Conservation (phyloP, 1,140 invertebrate genomes). For the Trachymyrmex cornetzi region DNA sequence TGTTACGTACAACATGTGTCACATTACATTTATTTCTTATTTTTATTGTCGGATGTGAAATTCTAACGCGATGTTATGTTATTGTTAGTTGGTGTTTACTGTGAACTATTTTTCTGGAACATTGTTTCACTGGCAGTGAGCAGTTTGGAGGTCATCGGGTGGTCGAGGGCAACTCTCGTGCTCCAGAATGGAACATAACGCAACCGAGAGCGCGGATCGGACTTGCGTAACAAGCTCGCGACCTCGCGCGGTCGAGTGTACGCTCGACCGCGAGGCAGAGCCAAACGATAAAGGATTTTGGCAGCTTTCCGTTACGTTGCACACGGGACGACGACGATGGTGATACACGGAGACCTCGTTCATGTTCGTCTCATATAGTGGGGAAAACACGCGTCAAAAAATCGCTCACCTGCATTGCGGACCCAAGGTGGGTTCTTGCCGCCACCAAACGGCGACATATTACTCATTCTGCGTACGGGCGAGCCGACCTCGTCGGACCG, state of each 20-base stretch:
- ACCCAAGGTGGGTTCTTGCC: slow-evolving; percentile 89
- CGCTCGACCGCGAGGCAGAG: slow-evolving; percentile 7
- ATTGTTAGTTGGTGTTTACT: too few relatives aligned
- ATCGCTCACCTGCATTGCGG: slow-evolving; percentile 84
- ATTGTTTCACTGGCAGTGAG: background rate
- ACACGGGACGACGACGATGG: slow-evolving; percentile 64
- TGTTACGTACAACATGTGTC: too few relatives aligned
- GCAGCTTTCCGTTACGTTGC: slow-evolving; percentile 67
- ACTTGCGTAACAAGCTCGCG: slow-evolving; percentile 3
- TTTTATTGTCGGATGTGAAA: too few relatives aligned
- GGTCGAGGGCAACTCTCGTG: background rate
- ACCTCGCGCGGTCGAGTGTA: background rate
- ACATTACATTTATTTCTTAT: too few relatives aligned
- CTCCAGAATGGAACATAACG: background rate
- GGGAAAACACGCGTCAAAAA: background rate
- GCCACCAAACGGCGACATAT: slow-evolving; percentile 87
- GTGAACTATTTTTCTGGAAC: background rate
- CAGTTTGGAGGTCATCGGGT: slow-evolving; percentile 9
- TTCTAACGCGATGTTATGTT: too few relatives aligned
- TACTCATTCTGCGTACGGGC: slow-evolving; percentile 82
- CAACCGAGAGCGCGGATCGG: background rate
- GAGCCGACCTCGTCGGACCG: background rate
- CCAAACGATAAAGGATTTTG: slow-evolving; percentile 44
- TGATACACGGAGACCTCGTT: background rate
- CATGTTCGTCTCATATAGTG: background rate